phyloP scores from a whole-genome alignment of 2,888 invertebrate species.

The Argyresthia goedartella region DNA sequence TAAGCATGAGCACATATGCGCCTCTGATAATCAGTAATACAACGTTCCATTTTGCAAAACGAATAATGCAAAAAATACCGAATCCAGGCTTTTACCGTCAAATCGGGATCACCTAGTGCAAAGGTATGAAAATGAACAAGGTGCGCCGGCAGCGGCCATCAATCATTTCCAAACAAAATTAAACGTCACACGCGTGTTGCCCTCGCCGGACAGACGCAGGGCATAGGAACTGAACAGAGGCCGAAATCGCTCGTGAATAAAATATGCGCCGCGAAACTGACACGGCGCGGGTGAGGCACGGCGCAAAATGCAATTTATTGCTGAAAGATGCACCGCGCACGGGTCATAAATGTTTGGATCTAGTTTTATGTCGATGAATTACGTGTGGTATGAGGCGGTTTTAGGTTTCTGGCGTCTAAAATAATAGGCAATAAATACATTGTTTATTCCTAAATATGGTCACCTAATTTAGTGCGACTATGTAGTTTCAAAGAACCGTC shows the following conservation, averaged over 20 bases:
- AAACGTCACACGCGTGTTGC: slow-evolving; percentile 62
- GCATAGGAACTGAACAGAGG: neutral
- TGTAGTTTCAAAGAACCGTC: too few relatives aligned
- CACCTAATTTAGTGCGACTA: too few relatives aligned
- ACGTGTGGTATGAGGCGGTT: too few relatives aligned
- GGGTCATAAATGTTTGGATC: neutral
- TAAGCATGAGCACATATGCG: too few relatives aligned
- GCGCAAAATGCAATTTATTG: slow-evolving; percentile 24
- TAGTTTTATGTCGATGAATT: neutral
- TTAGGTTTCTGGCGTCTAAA: too few relatives aligned
- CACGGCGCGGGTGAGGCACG: neutral
- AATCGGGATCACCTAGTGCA: slow-evolving; percentile 19
- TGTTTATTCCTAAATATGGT: too few relatives aligned
- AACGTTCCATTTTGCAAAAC: too few relatives aligned
- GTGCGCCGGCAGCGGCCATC: slow-evolving; percentile 32
- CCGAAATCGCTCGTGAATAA: too few relatives aligned
- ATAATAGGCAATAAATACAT: too few relatives aligned
- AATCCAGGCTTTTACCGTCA: neutral
- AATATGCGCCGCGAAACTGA: neutral
- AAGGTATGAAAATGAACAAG: slow-evolving; percentile 55
- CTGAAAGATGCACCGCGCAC: neutral
- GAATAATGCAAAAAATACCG: too few relatives aligned
- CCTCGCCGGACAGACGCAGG: slow-evolving; percentile 31
- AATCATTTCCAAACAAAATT: slow-evolving; percentile 66
- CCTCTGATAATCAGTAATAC: too few relatives aligned